A percentile compares a stretch with the other conserved stretches of the same genome.
Evolutionary conservation across 2,113 vertebrate genomes (phyloP).

Genomic region (Hirundichthys speculiger): DNA sequence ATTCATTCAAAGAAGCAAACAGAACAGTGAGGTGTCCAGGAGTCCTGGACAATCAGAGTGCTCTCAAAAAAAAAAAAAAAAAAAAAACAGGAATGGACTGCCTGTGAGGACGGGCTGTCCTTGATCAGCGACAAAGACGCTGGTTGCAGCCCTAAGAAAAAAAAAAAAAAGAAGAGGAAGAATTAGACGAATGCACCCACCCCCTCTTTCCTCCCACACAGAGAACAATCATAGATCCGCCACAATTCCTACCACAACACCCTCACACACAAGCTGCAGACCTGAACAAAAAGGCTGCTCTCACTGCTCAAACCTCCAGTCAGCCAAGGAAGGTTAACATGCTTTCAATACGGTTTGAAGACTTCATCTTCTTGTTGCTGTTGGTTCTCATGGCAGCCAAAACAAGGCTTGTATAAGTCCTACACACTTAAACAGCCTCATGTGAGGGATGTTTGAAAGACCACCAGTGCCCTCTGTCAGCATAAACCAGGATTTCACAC

Average conservation of each 20-base stretch:
- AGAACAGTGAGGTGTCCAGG: constrained; percentile 3
- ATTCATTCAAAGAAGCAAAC: constrained; percentile 7
- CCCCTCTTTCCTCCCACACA: background rate
- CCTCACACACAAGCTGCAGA: background rate
- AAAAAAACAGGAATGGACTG: constrained; percentile 16
- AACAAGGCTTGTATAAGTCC: background rate
- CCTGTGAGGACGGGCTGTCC: background rate
- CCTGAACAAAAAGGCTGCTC: background rate
- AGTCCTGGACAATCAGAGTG: background rate
- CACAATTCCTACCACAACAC: constrained; percentile 1
- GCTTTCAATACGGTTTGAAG: background rate
- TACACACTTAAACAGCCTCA: constrained; percentile 8
- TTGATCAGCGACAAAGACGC: constrained; percentile 15
- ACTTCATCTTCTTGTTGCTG: background rate
- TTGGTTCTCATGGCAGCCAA: constrained; percentile 10
- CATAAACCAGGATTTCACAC: constrained; percentile 26
- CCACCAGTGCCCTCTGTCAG: constrained; percentile 78
- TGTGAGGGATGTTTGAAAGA: constrained; percentile 43
- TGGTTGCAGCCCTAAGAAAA: background rate
- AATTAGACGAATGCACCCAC: too few relatives aligned
- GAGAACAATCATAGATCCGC: background rate
- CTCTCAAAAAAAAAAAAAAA: too few relatives aligned
- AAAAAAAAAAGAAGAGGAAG: too few relatives aligned
- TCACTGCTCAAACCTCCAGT: background rate
- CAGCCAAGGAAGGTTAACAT: background rate